phyloP scores from a whole-genome alignment of 2,888 invertebrate genomes.

The Scaptomyza cyrtandrae region DNA sequence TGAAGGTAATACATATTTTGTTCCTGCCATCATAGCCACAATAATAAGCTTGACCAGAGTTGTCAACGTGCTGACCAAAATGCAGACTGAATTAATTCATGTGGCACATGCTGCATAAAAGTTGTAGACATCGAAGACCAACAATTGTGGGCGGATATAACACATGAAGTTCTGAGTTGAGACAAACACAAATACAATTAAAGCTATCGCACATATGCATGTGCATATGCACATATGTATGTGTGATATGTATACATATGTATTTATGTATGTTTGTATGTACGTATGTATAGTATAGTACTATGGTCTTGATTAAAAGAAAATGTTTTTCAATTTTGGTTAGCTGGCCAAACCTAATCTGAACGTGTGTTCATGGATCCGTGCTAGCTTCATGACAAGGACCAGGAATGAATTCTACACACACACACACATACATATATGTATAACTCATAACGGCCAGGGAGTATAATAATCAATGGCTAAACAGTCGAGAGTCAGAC shows the following conservation, averaged over 20 bases:
- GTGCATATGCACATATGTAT: neutral
- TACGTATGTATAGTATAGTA: neutral
- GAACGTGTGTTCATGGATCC: conserved; percentile 9
- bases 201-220: neutral
- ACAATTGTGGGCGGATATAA: conserved; percentile 1
- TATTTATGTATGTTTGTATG: neutral
- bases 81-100: conserved; percentile 1
- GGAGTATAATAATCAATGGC: conserved; percentile 58
- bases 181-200: neutral
- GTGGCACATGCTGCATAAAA: neutral
- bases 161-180: conserved; percentile 1
- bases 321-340: conserved; percentile 13
- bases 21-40: neutral
- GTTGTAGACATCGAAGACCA: neutral
- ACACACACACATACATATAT: neutral
- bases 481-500: conserved; percentile 50
- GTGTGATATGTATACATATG: too few species aligned
- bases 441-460: conserved; percentile 13
- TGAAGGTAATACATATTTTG: neutral
- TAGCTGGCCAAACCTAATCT: conserved; percentile 2
- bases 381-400: conserved; percentile 3
- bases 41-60: neutral
- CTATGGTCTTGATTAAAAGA: conserved; percentile 1
- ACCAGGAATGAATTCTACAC: conserved; percentile 5
- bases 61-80: conserved; percentile 4